Evolutionary conservation across 2,888 invertebrate species (phyloP).

Genomic region (Caenorhabditis drosophilae): DNA sequence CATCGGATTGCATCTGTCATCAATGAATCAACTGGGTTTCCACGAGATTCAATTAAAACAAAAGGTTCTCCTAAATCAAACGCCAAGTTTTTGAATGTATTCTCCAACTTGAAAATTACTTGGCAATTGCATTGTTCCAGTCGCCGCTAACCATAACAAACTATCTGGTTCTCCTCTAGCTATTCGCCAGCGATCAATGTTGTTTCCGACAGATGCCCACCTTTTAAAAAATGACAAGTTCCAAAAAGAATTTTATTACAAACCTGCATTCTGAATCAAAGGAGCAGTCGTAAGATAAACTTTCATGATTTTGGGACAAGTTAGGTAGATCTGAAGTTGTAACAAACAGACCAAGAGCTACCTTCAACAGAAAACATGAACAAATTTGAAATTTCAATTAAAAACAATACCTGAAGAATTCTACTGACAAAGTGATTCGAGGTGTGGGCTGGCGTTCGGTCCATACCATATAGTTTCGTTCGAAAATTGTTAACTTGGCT

Average conservation of each 20-base stretch:
- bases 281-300: constrained; percentile 60
- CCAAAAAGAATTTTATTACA: background rate
- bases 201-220: constrained; percentile 41
- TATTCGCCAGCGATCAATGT: constrained; percentile 55
- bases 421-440: constrained; percentile 22
- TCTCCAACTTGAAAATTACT: constrained; percentile 19
- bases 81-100: background rate
- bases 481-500: constrained; percentile 2
- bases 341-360: constrained; percentile 66
- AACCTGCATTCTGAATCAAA: constrained; percentile 62
- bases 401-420: constrained; percentile 15
- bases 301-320: constrained; percentile 40
- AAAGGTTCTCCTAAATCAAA: constrained; percentile 58
- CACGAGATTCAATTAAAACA: constrained; percentile 60
- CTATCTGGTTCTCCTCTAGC: constrained; percentile 66
- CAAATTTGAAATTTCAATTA: background rate
- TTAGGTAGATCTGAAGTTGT: constrained; percentile 63
- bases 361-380: constrained; percentile 26
- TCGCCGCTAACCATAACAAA: constrained; percentile 66
- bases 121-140: constrained; percentile 66
- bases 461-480: constrained; percentile 12
- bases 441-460: constrained; percentile 5
- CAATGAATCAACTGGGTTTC: constrained; percentile 55
- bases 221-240: constrained; percentile 9
- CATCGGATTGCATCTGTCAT: constrained; percentile 57